These are phyloP conservation scores for Parasteatoda lunata DNA, from an alignment of 2,888 invertebrate genomes.

Conservation along the genomic window DNA sequence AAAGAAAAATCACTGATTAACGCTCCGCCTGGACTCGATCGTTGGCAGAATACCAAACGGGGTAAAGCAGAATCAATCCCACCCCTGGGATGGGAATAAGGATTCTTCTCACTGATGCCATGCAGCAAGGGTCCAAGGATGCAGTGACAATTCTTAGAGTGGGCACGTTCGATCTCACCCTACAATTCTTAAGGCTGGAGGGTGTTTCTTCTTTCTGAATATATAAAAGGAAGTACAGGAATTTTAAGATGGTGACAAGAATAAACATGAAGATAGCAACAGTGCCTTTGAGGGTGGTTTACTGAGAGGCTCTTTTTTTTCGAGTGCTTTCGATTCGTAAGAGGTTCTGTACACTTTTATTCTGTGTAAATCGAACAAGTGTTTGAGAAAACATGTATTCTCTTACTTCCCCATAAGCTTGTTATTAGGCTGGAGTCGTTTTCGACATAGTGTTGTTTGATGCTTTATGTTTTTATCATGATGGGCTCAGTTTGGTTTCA, in stretches of 20 bases:
- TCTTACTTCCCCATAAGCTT: too few species aligned
- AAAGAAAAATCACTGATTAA: slow-evolving; percentile 48
- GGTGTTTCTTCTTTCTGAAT: slow-evolving; percentile 5
- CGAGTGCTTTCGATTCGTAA: too few species aligned
- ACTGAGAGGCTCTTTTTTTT: too few species aligned
- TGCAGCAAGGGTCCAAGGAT: neutral
- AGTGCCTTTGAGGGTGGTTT: too few species aligned
- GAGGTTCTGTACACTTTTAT: too few species aligned
- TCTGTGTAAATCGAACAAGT: too few species aligned
- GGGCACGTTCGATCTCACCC: neutral
- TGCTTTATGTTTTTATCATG: too few species aligned
- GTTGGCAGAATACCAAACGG: slow-evolving; percentile 39
- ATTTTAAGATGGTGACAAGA: slow-evolving; percentile 2
- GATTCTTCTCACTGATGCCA: neutral
- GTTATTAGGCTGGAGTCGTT: too few species aligned
- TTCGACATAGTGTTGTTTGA: too few species aligned
- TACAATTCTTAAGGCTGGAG: slow-evolving; percentile 8
- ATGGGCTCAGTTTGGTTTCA: too few species aligned
- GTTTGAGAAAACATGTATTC: too few species aligned
- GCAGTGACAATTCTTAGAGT: slow-evolving; percentile 2
- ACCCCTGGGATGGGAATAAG: neutral
- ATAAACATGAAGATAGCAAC: neutral
- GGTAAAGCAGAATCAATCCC: slow-evolving; percentile 25
- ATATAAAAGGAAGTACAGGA: neutral
- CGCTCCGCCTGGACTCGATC: slow-evolving; percentile 7